Conservation (phyloP, 64 coral and sea anemone species). For the Montipora foliosa region DNA sequence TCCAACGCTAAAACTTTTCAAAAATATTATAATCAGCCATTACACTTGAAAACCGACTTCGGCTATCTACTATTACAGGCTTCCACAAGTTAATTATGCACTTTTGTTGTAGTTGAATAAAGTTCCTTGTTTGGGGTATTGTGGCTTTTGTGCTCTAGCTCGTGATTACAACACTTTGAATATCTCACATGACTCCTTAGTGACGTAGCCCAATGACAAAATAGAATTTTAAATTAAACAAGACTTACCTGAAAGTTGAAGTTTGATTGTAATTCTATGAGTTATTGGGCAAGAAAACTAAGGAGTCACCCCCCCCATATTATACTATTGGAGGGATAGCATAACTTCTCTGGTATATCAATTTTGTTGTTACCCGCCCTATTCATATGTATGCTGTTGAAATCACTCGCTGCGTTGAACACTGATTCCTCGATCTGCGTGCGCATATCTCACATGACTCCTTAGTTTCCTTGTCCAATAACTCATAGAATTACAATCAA, state of each 20-base stretch:
- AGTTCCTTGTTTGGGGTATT: neutral
- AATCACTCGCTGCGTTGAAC: no score
- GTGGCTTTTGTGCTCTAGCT: neutral
- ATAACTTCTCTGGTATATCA: no score
- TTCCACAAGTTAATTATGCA: no score
- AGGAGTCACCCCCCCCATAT: neutral
- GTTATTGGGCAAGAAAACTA: neutral
- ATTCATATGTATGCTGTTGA: no score
- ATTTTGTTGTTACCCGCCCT: no score
- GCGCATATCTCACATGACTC: no score
- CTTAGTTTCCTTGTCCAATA: no score
- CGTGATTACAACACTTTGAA: neutral
- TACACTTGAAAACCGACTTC: neutral
- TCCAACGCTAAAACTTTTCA: slow-evolving; percentile 54
- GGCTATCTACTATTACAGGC: neutral
- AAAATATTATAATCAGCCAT: slow-evolving; percentile 56
- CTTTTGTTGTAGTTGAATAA: neutral
- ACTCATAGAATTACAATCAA: no score
- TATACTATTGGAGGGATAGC: no score
- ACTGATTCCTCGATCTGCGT: no score
- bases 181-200: neutral
- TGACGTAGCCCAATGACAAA: neutral
- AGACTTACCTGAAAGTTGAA: neutral
- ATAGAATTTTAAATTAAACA: neutral
- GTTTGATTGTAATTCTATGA: neutral